These are phyloP conservation scores for Trypoxylus dichotomus DNA, from an alignment of 1,140 invertebrate species.

Conservation along the genomic window DNA sequence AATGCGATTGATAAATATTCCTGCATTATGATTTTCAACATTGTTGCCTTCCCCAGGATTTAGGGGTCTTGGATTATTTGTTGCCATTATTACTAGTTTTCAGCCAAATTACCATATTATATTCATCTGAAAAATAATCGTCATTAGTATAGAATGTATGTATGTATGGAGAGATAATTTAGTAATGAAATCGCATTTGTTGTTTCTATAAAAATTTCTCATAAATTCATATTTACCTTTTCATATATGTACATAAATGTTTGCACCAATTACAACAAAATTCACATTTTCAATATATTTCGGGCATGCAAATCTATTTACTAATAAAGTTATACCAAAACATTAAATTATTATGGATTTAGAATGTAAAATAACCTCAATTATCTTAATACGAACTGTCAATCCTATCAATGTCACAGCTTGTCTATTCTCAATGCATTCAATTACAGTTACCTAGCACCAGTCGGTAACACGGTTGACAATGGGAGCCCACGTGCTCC, in stretches of 20 bases:
- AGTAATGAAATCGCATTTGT: neutral
- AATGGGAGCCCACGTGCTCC: too few relatives aligned
- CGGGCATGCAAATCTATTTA: neutral
- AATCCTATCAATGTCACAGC: neutral
- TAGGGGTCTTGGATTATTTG: neutral
- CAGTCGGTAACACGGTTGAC: too few relatives aligned
- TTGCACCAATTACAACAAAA: neutral
- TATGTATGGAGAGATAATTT: neutral
- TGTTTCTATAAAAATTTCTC: neutral
- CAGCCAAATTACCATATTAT: neutral
- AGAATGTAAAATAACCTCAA: neutral
- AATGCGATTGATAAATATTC: slow-evolving; percentile 59
- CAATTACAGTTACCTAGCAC: neutral
- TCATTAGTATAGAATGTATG: neutral
- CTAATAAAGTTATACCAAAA: neutral
- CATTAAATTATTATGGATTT: slow-evolving; percentile 8
- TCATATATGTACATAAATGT: neutral
- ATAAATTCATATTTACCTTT: neutral
- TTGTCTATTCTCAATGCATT: neutral
- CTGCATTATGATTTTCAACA: slow-evolving; percentile 54
- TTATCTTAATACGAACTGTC: slow-evolving; percentile 16
- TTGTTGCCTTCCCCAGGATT: slow-evolving; percentile 6
- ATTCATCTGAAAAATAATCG: neutral
- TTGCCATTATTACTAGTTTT: neutral
- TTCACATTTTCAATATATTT: neutral